Evolutionary conservation across 2,797 vertebrate species (phyloP).

Genomic region (Scyliorhinus canicula): DNA sequence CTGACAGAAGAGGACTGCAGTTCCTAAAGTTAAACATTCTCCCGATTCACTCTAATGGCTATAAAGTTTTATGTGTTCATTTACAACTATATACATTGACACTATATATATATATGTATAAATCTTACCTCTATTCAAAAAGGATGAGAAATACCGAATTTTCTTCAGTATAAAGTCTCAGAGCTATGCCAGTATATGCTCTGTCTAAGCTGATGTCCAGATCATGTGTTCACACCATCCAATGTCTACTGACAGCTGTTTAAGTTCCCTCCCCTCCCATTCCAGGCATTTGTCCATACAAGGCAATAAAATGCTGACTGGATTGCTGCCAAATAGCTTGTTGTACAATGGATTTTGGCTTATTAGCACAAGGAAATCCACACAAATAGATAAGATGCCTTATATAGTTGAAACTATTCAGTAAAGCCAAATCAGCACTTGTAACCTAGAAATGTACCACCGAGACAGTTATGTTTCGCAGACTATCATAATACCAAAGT

Average conservation of each 20-base stretch:
- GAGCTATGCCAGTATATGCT: slow-evolving; percentile 16
- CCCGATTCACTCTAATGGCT: background rate
- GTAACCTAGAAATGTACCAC: background rate
- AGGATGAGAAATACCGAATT: background rate
- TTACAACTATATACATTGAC: background rate
- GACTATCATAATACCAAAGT: background rate
- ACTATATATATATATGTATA: background rate
- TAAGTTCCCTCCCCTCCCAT: slow-evolving; percentile 50
- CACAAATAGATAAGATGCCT: slow-evolving; percentile 36
- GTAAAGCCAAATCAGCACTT: background rate
- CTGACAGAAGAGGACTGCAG: background rate
- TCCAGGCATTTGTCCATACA: slow-evolving; percentile 71
- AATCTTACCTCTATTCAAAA: slow-evolving; percentile 33
- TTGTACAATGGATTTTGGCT: slow-evolving; percentile 32
- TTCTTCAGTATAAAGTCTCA: slow-evolving; percentile 3
- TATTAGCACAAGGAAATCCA: slow-evolving; percentile 35
- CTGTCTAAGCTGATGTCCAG: slow-evolving; percentile 2
- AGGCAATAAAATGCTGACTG: slow-evolving; percentile 69
- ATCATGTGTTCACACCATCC: slow-evolving; percentile 28
- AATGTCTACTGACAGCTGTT: slow-evolving; percentile 27
- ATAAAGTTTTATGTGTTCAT: background rate
- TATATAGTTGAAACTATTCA: slow-evolving; percentile 31
- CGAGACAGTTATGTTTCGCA: background rate
- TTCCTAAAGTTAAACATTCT: background rate
- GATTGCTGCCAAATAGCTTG: slow-evolving; percentile 31